These are phyloP conservation scores for Gadus chalcogrammus DNA, from an alignment of 2,113 vertebrate species.

Conservation along the genomic window DNA sequence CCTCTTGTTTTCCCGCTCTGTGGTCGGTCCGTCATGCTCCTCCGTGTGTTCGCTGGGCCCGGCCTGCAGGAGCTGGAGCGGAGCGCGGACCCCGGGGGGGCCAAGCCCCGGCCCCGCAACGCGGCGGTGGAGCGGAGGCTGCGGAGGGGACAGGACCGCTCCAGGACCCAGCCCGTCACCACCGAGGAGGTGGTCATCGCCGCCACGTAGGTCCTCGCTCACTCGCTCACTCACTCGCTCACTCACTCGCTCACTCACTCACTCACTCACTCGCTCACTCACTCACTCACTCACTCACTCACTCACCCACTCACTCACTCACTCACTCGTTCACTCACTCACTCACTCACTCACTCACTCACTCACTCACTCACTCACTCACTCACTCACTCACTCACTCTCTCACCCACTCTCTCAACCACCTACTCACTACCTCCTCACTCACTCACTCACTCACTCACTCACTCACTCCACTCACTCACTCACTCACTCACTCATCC, in stretches of 20 bases:
- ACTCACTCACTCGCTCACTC: neutral
- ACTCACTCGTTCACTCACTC: no score
- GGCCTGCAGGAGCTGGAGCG: constrained; percentile 88
- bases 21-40: neutral
- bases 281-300: no score
- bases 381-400: no score
- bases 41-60: neutral
- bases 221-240: neutral
- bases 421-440: no score
- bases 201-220: constrained; percentile 78
- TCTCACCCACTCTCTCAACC: no score
- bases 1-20: neutral
- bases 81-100: constrained; percentile 74
- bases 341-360: no score
- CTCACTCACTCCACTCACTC: no score
- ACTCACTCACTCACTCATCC: neutral
- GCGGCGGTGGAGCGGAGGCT: constrained; percentile 83
- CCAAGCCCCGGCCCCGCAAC: constrained; percentile 79
- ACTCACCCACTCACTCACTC: no score
- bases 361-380: no score
- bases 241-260: neutral
- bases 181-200: constrained; percentile 94
- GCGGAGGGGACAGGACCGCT: constrained; percentile 86
- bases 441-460: no score
- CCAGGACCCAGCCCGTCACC: constrained; percentile 91